phyloP scores from a whole-genome alignment of 2,113 vertebrate species.

The Dendropsophus ebraccatus region DNA sequence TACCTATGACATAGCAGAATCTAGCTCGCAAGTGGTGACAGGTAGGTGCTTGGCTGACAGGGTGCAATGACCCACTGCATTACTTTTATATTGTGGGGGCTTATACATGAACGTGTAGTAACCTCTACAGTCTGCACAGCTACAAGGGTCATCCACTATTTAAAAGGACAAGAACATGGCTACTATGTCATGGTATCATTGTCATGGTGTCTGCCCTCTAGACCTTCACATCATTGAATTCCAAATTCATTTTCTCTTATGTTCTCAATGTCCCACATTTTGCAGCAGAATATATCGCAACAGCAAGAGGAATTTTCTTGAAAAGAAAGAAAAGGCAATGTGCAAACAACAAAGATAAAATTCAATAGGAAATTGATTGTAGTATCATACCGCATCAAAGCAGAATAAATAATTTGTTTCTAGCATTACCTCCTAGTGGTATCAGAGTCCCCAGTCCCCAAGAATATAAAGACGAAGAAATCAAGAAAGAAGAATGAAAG shows the following conservation, averaged over 20 bases:
- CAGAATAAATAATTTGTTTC: not conserved
- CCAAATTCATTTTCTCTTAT: constrained; percentile 4
- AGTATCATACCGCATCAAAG: not conserved
- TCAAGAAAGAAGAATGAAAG: no score
- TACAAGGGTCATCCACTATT: not conserved
- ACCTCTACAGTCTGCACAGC: not conserved
- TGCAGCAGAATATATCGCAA: not conserved
- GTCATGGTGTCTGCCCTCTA: not conserved
- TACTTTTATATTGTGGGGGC: not conserved
- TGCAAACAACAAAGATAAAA: not conserved
- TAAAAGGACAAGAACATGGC: not conserved
- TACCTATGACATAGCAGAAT: not conserved
- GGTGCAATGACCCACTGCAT: not conserved
- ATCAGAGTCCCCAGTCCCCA: not conserved
- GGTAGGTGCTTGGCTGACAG: not conserved
- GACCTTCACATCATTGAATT: constrained; percentile 7
- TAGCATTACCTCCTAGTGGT: not conserved
- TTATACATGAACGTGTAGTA: not conserved
- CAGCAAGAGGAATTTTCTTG: not conserved
- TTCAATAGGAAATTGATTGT: not conserved
- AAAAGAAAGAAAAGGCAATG: not conserved
- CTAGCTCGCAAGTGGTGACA: not conserved
- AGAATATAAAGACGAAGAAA: not conserved
- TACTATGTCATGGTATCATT: constrained; percentile 8
- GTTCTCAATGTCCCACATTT: not conserved